phyloP scores from a whole-genome alignment of 92 coral and sea anemone genomes.

The Porites lobata region DNA sequence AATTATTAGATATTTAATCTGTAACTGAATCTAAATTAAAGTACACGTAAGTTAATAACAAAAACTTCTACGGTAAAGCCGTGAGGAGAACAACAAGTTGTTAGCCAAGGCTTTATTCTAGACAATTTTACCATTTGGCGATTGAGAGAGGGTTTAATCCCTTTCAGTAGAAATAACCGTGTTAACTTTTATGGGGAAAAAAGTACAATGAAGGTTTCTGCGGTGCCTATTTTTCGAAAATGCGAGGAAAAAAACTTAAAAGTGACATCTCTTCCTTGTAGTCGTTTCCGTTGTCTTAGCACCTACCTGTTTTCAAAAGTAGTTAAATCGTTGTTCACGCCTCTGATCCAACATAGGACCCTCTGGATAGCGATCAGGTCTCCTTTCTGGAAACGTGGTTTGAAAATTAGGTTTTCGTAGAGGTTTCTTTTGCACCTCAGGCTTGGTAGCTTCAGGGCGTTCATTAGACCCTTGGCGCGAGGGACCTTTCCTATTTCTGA shows the following conservation, averaged over 20 bases:
- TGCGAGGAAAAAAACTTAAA: no score
- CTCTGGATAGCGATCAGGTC: constrained; percentile 39
- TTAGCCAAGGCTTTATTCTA: background rate
- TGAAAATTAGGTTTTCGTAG: no score
- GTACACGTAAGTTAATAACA: background rate
- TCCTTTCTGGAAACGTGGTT: background rate
- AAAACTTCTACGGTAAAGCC: background rate
- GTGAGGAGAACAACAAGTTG: background rate
- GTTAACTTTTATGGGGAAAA: background rate
- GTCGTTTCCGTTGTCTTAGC: no score
- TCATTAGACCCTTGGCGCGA: background rate
- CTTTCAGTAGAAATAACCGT: background rate
- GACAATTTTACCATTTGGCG: no score
- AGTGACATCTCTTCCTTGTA: no score
- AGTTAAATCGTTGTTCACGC: background rate
- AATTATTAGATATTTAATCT: background rate
- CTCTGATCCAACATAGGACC: constrained; percentile 11
- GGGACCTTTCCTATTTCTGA: background rate
- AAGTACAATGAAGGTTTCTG: no score
- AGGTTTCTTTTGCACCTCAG: background rate
- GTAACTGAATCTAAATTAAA: background rate
- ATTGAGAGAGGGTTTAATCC: no score
- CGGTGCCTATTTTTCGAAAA: no score
- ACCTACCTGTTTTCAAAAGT: constrained; percentile 10
- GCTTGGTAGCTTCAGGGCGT: background rate